These are phyloP conservation scores for Choreutis nemorana DNA, from an alignment of 2,888 invertebrate species.

Conservation along the genomic window DNA sequence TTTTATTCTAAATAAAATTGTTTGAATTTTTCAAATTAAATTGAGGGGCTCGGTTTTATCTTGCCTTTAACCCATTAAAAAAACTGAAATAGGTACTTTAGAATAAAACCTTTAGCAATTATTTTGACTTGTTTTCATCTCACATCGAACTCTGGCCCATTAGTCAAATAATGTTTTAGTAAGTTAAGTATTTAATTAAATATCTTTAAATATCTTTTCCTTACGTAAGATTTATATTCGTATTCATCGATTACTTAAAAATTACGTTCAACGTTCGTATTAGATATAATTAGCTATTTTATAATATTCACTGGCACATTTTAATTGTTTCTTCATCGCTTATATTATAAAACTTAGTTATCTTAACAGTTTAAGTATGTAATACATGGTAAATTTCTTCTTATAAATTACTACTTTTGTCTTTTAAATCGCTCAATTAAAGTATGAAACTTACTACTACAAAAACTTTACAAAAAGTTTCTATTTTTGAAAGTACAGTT, in stretches of 20 bases:
- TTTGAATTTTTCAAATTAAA: too few relatives aligned
- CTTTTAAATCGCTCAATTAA: slow-evolving; percentile 1
- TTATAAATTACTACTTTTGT: slow-evolving; percentile 9
- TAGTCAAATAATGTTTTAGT: slow-evolving; percentile 55
- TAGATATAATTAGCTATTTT: slow-evolving; percentile 8
- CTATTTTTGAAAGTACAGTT: too few relatives aligned
- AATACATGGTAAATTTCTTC: slow-evolving; percentile 6
- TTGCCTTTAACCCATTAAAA: too few relatives aligned
- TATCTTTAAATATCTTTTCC: slow-evolving; percentile 26
- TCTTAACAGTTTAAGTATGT: slow-evolving; percentile 3
- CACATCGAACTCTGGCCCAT: slow-evolving; percentile 56
- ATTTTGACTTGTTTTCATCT: slow-evolving; percentile 14
- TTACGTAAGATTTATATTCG: slow-evolving; percentile 32
- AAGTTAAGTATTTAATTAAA: slow-evolving; percentile 57
- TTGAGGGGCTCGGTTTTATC: too few relatives aligned
- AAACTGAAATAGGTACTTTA: too few relatives aligned
- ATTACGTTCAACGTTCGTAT: slow-evolving; percentile 5
- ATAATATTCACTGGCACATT: slow-evolving; percentile 29
- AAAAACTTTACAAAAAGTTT: slow-evolving; percentile 1
- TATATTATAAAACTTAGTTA: slow-evolving; percentile 11
- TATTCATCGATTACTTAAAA: slow-evolving; percentile 14
- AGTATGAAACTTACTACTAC: not conserved
- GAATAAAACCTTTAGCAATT: too few relatives aligned
- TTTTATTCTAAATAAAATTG: too few relatives aligned
- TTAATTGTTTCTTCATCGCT: slow-evolving; percentile 15